Conservation (phyloP, 1,140 invertebrate species). For the Cotesia typhae region DNA sequence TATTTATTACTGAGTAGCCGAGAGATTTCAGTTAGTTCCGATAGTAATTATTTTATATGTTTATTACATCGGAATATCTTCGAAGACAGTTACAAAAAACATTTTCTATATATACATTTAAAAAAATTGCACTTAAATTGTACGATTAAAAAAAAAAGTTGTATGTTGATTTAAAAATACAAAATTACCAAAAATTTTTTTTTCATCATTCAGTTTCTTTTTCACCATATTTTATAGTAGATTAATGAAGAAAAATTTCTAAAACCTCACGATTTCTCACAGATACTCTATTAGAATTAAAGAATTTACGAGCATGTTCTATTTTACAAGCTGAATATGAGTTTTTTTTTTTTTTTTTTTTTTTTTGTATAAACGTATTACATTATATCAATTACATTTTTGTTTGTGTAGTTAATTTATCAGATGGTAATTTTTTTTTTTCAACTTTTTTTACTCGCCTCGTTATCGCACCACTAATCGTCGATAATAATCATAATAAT, state of each 20-base stretch:
- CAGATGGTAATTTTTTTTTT: conserved; percentile 6
- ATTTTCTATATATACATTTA: conserved; percentile 40
- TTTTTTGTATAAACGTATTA: background rate
- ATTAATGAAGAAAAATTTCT: conserved; percentile 12
- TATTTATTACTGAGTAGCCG: conserved; percentile 49
- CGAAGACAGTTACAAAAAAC: conserved; percentile 3
- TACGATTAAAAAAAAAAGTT: conserved; percentile 38
- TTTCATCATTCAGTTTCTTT: background rate
- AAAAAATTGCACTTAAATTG: conserved; percentile 35
- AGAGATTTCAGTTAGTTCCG: conserved; percentile 43
- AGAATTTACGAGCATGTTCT: conserved; percentile 58
- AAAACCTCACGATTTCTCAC: conserved; percentile 46
- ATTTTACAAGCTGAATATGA: conserved; percentile 55
- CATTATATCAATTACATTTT: conserved; percentile 15
- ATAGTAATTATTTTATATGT: background rate
- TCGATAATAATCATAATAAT: conserved; percentile 38
- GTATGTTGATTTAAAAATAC: conserved; percentile 4
- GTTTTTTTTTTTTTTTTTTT: conserved; percentile 22
- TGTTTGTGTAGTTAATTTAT: conserved; percentile 11
- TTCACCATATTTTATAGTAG: conserved; percentile 1
- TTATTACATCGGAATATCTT: conserved; percentile 25
- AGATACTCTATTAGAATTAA: conserved; percentile 39
- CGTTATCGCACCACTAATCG: conserved; percentile 20
- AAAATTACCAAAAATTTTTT: conserved; percentile 19
- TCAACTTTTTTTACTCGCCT: conserved; percentile 3